Evolutionary conservation across 2,888 invertebrate genomes (phyloP).

Genomic region (Pomacea canaliculata): DNA sequence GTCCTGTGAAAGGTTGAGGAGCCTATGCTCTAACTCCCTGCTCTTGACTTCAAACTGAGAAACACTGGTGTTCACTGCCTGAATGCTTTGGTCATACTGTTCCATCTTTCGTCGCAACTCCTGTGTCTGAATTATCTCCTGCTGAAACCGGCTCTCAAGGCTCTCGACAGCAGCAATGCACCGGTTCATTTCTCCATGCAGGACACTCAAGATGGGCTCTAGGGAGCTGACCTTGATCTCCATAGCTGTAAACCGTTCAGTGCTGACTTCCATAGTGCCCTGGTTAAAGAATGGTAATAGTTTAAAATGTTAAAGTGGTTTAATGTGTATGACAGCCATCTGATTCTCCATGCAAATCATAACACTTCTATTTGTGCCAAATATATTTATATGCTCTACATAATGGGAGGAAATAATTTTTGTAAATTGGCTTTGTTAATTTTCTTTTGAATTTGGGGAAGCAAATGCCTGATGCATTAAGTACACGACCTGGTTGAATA

Average conservation of each 20-base stretch:
- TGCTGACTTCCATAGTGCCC: neutral
- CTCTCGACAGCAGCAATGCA: slow-evolving; percentile 49
- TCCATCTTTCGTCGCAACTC: slow-evolving; percentile 33
- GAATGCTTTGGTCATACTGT: slow-evolving; percentile 38
- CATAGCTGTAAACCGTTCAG: slow-evolving; percentile 12
- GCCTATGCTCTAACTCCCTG: slow-evolving; percentile 47
- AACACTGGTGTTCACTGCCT: slow-evolving; percentile 39
- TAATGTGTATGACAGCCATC: too few species aligned
- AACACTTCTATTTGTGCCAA: too few species aligned
- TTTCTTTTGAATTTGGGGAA: too few species aligned
- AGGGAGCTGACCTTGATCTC: slow-evolving; percentile 45
- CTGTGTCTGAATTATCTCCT: slow-evolving; percentile 1
- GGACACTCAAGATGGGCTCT: slow-evolving; percentile 51
- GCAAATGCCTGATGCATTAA: too few species aligned
- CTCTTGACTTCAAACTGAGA: slow-evolving; percentile 47
- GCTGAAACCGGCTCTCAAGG: slow-evolving; percentile 34
- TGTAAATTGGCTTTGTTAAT: too few species aligned
- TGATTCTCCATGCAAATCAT: too few species aligned
- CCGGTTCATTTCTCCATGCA: slow-evolving; percentile 57
- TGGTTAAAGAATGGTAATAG: neutral
- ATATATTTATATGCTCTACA: too few species aligned
- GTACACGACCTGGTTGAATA: too few species aligned
- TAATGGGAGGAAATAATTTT: too few species aligned
- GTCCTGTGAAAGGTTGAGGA: slow-evolving; percentile 44
- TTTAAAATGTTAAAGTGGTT: too few species aligned